Evolutionary conservation across 2,797 vertebrate genomes (phyloP).

Genomic region (Galagoides demidoff): DNA sequence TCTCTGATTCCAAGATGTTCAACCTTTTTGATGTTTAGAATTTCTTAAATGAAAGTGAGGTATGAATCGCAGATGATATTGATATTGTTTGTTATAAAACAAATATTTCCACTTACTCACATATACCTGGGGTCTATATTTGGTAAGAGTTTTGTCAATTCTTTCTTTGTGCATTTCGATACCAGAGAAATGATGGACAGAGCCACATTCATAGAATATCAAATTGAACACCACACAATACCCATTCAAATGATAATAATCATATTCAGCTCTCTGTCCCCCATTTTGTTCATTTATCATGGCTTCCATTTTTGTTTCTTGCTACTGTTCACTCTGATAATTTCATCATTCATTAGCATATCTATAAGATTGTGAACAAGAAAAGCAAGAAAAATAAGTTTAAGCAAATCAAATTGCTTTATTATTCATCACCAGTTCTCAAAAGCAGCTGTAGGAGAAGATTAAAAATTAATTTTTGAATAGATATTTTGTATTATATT

Average conservation of each 20-base stretch:
- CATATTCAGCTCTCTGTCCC: background rate
- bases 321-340: slow-evolving; percentile 51
- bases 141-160: slow-evolving; percentile 40
- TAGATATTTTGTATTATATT: slow-evolving; percentile 33
- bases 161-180: background rate
- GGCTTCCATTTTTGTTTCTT: slow-evolving; percentile 57
- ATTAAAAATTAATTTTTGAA: slow-evolving; percentile 70
- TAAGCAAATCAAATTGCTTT: slow-evolving; percentile 56
- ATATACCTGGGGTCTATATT: background rate
- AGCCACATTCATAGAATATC: slow-evolving; percentile 3
- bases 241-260: slow-evolving; percentile 51
- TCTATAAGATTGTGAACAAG: slow-evolving; percentile 59
- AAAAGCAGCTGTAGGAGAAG: slow-evolving; percentile 52
- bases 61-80: background rate
- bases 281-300: slow-evolving; percentile 47
- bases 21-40: background rate
- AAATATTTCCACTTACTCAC: background rate
- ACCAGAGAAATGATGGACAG: background rate
- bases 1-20: background rate
- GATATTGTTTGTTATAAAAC: background rate
- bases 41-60: slow-evolving; percentile 14
- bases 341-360: slow-evolving; percentile 67
- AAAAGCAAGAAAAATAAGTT: slow-evolving; percentile 53
- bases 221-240: slow-evolving; percentile 41
- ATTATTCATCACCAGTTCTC: slow-evolving; percentile 47